phyloP scores from a whole-genome alignment of 2,797 vertebrate genomes.

The Acrossocheilus fasciatus region DNA sequence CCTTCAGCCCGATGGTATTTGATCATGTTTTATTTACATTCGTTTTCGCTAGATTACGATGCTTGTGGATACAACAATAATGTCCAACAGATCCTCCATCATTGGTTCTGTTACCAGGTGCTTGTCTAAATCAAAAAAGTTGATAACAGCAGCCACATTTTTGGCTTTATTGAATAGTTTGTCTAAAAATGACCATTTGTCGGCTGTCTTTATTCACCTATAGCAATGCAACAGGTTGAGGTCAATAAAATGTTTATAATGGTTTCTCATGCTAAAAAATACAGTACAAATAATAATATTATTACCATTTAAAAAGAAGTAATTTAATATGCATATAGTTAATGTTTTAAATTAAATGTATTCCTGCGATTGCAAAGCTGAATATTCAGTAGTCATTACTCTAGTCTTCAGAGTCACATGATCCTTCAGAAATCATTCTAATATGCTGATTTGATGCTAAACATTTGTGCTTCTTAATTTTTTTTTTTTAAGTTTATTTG shows the following conservation, averaged over 20 bases:
- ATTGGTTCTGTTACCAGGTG: background rate
- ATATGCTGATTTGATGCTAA: background rate
- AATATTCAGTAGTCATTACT: background rate
- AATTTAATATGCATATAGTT: background rate
- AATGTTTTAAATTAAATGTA: background rate
- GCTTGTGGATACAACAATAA: constrained; percentile 12
- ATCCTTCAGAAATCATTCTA: background rate
- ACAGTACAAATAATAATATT: too few species aligned
- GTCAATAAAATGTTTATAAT: too few species aligned
- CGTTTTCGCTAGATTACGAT: background rate
- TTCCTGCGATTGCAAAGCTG: background rate
- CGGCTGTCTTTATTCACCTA: background rate
- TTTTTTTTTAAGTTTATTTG: background rate
- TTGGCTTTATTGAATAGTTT: background rate
- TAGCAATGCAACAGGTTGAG: too few species aligned
- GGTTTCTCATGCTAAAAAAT: too few species aligned
- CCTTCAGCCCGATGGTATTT: constrained; percentile 1
- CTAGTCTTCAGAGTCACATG: background rate
- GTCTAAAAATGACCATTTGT: background rate
- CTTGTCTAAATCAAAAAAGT: background rate
- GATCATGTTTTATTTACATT: constrained; percentile 40
- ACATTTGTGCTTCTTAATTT: background rate
- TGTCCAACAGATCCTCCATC: background rate
- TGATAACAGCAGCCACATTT: background rate
- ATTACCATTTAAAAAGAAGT: background rate